Conservation (phyloP, 2,797 vertebrate genomes). For the Anguilla pacifica region DNA sequence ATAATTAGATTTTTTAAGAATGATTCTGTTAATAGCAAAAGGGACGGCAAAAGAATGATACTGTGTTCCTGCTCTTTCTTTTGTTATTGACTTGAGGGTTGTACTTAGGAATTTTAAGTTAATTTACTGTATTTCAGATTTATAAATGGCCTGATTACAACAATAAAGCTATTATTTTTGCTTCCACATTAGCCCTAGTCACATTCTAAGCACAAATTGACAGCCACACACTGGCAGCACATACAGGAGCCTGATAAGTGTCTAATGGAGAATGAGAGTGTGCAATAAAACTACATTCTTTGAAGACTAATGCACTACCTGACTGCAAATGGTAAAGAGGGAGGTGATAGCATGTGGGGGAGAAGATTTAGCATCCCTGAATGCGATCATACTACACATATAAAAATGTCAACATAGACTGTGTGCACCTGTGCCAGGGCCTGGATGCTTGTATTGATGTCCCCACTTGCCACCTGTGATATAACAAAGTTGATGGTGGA, state of each 20-base stretch:
- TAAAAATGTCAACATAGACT: neutral
- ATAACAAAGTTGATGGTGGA: constrained; percentile 99
- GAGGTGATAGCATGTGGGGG: neutral
- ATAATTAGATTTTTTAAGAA: neutral
- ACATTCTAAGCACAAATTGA: neutral
- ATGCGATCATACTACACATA: neutral
- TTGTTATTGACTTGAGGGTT: neutral
- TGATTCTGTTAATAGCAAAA: neutral
- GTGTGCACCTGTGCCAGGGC: constrained; percentile 90
- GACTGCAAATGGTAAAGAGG: neutral
- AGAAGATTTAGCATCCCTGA: neutral
- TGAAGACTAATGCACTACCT: neutral
- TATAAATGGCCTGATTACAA: neutral
- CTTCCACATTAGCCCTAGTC: neutral
- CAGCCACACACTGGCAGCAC: neutral
- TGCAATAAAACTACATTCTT: neutral
- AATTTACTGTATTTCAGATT: neutral
- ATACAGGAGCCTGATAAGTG: neutral
- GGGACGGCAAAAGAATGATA: neutral
- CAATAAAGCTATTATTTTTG: neutral
- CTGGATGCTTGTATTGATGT: constrained; percentile 96
- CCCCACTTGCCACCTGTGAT: constrained; percentile 95
- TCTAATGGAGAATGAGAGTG: neutral
- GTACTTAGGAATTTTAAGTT: neutral
- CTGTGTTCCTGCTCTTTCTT: neutral